phyloP scores from a whole-genome alignment of 2,797 vertebrate species.

The Sus cebifrons region DNA sequence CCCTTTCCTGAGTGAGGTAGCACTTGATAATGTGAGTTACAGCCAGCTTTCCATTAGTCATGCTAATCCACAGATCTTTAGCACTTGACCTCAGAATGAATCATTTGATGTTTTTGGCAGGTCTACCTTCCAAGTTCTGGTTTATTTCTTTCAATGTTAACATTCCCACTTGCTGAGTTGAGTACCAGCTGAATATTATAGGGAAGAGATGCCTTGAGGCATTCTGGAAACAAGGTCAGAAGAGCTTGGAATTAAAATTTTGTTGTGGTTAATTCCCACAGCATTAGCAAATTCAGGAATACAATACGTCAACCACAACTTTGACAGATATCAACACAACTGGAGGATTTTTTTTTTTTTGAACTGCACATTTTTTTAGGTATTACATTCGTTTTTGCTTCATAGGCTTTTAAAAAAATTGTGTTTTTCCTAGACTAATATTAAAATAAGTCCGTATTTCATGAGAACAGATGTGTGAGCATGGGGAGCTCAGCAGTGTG shows the following conservation, averaged over 20 bases:
- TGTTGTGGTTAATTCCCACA: slow-evolving; percentile 33
- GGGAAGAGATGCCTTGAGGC: slow-evolving; percentile 14
- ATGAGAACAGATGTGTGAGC: neutral
- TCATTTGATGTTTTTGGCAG: slow-evolving; percentile 68
- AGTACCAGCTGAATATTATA: slow-evolving; percentile 56
- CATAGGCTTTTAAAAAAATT: slow-evolving; percentile 17
- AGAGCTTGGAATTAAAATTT: slow-evolving; percentile 58
- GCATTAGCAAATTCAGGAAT: slow-evolving; percentile 52
- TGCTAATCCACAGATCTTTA: slow-evolving; percentile 66
- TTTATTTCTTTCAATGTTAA: slow-evolving; percentile 67
- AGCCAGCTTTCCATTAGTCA: slow-evolving; percentile 29
- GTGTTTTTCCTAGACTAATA: slow-evolving; percentile 35
- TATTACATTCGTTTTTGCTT: slow-evolving; percentile 51
- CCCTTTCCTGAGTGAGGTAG: slow-evolving; percentile 60
- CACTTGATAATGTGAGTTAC: slow-evolving; percentile 56
- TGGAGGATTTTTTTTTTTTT: neutral
- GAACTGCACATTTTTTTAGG: slow-evolving; percentile 27
- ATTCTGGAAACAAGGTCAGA: slow-evolving; percentile 58
- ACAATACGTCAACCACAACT: neutral
- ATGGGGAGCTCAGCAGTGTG: neutral
- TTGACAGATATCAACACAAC: slow-evolving; percentile 43
- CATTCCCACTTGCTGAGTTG: slow-evolving; percentile 58
- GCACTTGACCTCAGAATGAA: slow-evolving; percentile 61
- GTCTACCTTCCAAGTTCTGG: slow-evolving; percentile 41
- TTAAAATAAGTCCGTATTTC: slow-evolving; percentile 55